Evolutionary conservation across 2,797 vertebrate species (phyloP), one percentile per base, ranked within the genome.

Genomic region (Cetoscarus ocellatus): DNA sequence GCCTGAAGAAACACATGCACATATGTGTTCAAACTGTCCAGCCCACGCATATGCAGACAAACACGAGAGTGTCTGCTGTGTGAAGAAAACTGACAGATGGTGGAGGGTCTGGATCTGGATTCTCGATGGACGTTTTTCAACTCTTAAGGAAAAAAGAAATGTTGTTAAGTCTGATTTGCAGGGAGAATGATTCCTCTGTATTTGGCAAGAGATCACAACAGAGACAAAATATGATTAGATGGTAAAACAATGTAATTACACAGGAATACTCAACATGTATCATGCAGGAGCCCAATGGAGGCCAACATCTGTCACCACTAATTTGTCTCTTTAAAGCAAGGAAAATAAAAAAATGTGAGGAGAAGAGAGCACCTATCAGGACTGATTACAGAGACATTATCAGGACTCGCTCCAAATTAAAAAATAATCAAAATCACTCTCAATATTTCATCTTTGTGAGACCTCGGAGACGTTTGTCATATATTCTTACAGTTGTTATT

Each of bases 41-140:
- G 54, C 73, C 50, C 69, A 65, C 77, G 36, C 64, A 52, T 12
- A 68, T 45, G 40, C 55, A 74, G 5, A 66, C 47, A 78, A 48
- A 68, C 43, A 75, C 58, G n/a, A 36, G 10, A 43, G 57, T 45
- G 44, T 62, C 66, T 88, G 84, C 76, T 54, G 8, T 71, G 68
- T 65, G 63, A 74, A 59, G 75, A 73, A 65, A 80, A 69, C 39
- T 34, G 76, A 72, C 91, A 92, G 90, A 91, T 92, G 87, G 86
- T 42, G 11, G 35, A 83, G 55, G 61, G 82, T 77, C 80, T 84
- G 73, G 61, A 73, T 86, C 42, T 63, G 38, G 59, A 77, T 73
- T 66, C 52, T 70, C 39, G 47, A 80, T 64, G 70, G 68, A 80
- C 14, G 36, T 70, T 77, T 63, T 63, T 82, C 75, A 75, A 51